These are phyloP conservation scores for Apamea epomidion DNA, from an alignment of 2,888 invertebrate species.

Conservation along the genomic window DNA sequence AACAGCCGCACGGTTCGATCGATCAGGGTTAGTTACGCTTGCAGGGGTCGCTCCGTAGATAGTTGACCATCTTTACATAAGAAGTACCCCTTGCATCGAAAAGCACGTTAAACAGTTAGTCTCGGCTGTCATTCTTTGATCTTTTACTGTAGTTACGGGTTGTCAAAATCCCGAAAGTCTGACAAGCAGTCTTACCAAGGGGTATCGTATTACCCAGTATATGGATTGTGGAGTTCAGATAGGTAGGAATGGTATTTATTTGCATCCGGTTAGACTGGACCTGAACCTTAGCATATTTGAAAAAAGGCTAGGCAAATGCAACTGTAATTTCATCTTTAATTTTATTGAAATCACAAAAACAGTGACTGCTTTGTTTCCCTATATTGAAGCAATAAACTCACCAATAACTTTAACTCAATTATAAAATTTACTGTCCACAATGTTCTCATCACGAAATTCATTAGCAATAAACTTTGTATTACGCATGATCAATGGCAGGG, in stretches of 20 bases:
- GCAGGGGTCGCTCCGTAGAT: not conserved
- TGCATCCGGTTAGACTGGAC: not conserved
- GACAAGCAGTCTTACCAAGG: not conserved
- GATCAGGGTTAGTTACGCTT: not conserved
- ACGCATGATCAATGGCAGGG: slow-evolving; percentile 64
- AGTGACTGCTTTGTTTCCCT: not conserved
- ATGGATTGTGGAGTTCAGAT: not conserved
- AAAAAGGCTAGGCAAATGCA: not conserved
- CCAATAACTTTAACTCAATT: slow-evolving; percentile 32
- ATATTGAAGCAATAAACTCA: slow-evolving; percentile 47
- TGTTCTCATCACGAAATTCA: slow-evolving; percentile 63
- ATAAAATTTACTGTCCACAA: slow-evolving; percentile 39
- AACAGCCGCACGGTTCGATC: not conserved
- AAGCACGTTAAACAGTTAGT: no score
- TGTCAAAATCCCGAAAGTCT: not conserved
- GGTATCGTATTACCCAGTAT: not conserved
- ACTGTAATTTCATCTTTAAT: not conserved
- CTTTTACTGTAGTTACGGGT: not conserved
- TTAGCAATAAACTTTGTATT: slow-evolving; percentile 65
- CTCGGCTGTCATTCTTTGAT: not conserved
- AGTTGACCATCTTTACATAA: not conserved
- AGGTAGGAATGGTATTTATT: not conserved
- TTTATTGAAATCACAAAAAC: slow-evolving; percentile 8
- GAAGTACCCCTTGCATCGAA: not conserved
- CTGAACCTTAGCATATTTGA: not conserved